Evolutionary conservation across 1,140 invertebrate genomes (phyloP).

Genomic region (Drosophila rhopaloa): DNA sequence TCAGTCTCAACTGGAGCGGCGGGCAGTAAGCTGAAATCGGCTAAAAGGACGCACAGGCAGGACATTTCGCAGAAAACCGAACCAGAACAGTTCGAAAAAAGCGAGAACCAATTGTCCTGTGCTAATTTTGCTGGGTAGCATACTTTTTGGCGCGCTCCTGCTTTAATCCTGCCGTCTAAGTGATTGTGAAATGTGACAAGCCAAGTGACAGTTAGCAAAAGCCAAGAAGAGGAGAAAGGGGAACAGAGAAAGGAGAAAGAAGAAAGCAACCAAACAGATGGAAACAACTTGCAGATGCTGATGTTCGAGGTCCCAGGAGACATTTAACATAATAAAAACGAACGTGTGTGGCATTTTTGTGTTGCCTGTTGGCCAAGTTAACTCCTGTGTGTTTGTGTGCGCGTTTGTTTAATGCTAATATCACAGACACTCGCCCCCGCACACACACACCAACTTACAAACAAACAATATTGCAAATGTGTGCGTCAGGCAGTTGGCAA

Average conservation of each 20-base stretch:
- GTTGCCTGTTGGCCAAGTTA: constrained; percentile 62
- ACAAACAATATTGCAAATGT: constrained; percentile 77
- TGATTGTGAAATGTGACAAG: constrained; percentile 74
- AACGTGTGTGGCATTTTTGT: constrained; percentile 78
- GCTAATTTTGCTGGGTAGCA: constrained; percentile 44
- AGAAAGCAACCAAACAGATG: constrained; percentile 32
- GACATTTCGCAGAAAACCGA: neutral
- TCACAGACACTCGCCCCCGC: constrained; percentile 14
- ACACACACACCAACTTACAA: constrained; percentile 13
- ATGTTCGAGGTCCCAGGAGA: constrained; percentile 68
- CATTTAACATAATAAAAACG: constrained; percentile 82
- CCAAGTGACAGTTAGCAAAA: constrained; percentile 69
- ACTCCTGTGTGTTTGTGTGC: constrained; percentile 34
- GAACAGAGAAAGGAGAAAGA: constrained; percentile 12
- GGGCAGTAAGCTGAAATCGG: constrained; percentile 59
- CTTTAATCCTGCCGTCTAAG: constrained; percentile 34
- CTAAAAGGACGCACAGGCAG: constrained; percentile 20
- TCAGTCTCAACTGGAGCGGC: constrained; percentile 70
- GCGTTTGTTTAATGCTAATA: constrained; percentile 77
- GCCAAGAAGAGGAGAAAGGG: constrained; percentile 17
- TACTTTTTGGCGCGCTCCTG: constrained; percentile 67
- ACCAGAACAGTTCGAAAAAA: neutral
- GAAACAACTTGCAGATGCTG: constrained; percentile 51
- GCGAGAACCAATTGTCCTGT: constrained; percentile 23
- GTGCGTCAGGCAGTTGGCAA: constrained; percentile 76